Percentiles rank a stretch among this genome's conserved stretches.
Conservation (phyloP, 2,888 invertebrate species). For the Opisthograptis luteolata region DNA sequence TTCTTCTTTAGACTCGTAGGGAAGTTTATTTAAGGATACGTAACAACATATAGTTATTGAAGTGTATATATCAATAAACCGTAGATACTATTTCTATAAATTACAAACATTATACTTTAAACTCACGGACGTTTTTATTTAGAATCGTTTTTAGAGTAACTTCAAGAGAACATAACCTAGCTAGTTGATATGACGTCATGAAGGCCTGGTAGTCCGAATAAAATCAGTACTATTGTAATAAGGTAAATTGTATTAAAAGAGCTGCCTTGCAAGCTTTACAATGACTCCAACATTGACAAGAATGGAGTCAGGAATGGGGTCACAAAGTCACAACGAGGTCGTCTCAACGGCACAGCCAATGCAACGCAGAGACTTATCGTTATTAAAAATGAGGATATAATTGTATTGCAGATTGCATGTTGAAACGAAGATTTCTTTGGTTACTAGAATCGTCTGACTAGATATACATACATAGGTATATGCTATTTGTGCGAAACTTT, state of each 20-base stretch:
- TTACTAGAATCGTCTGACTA: too few species aligned
- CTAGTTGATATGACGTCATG: too few species aligned
- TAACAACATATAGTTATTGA: conserved; percentile 2
- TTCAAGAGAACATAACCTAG: too few species aligned
- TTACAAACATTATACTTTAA: not conserved
- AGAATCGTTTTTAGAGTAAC: too few species aligned
- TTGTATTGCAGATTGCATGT: conserved; percentile 29
- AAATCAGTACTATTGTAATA: conserved; percentile 33
- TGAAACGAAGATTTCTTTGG: not conserved
- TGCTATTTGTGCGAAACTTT: too few species aligned
- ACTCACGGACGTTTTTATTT: too few species aligned
- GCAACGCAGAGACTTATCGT: conserved; percentile 51
- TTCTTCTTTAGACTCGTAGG: conserved; percentile 18
- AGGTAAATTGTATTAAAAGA: conserved; percentile 44
- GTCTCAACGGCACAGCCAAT: conserved; percentile 57
- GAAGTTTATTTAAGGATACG: conserved; percentile 17
- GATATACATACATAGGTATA: too few species aligned
- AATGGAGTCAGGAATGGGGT: conserved; percentile 75
- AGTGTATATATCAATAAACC: conserved; percentile 9
- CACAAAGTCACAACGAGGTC: conserved; percentile 67
- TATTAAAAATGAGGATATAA: conserved; percentile 44
- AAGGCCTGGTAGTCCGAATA: not conserved
- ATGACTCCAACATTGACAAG: conserved; percentile 58
- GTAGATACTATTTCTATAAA: not conserved
- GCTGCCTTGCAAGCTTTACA: conserved; percentile 53